These are phyloP conservation scores for Lamproptera curius DNA, from an alignment of 2,888 invertebrate species.

Conservation along the genomic window DNA sequence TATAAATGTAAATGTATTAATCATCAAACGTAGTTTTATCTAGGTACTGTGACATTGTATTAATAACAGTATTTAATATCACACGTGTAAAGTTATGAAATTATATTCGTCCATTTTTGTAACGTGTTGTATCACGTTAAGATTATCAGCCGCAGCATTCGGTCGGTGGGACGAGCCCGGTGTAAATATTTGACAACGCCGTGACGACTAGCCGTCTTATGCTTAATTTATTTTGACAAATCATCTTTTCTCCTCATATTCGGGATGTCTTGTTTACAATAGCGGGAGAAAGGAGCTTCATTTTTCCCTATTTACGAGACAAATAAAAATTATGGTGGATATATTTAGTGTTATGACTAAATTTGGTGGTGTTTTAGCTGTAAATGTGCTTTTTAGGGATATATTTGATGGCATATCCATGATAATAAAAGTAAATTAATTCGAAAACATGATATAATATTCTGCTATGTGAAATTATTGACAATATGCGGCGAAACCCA, in stretches of 20 bases:
- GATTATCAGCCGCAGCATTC: slow-evolving; percentile 46
- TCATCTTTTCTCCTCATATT: slow-evolving; percentile 56
- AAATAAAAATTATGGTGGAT: not conserved
- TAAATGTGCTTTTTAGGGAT: no score
- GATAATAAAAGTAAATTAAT: no score
- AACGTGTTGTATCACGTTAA: slow-evolving; percentile 28
- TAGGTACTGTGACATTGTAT: no score
- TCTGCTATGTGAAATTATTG: no score
- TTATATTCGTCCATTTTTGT: slow-evolving; percentile 9
- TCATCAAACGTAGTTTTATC: no score
- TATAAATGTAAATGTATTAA: no score
- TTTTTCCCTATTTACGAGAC: not conserved
- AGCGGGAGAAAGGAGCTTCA: slow-evolving; percentile 18
- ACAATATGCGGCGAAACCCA: no score
- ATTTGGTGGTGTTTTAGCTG: no score
- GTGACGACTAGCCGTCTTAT: slow-evolving; percentile 56
- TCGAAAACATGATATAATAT: no score
- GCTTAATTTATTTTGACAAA: slow-evolving; percentile 77
- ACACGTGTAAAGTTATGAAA: no score
- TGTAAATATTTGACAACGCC: slow-evolving; percentile 70
- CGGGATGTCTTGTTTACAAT: slow-evolving; percentile 44
- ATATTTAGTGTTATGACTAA: not conserved
- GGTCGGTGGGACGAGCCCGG: slow-evolving; percentile 35
- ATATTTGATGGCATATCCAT: no score
- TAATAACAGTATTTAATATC: no score